Conservation (phyloP, 1,140 invertebrate species). For the Aphidius gifuensis region DNA sequence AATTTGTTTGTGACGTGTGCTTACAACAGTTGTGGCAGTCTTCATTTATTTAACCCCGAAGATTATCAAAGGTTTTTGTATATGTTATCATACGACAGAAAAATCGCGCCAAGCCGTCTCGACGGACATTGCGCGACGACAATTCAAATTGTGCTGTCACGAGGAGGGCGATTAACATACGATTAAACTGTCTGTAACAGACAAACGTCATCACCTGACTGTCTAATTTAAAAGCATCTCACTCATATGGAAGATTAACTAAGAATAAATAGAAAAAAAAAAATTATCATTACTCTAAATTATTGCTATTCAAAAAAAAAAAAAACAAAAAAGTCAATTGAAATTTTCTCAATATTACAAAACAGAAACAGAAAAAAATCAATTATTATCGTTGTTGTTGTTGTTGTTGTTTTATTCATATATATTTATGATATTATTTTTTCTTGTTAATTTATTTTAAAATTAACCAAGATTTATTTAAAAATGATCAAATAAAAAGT, state of each 20-base stretch:
- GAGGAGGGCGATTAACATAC: conserved; percentile 6
- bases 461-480: conserved; percentile 14
- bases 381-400: neutral
- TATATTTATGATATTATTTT: neutral
- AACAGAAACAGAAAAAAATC: no score
- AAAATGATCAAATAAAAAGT: conserved; percentile 41
- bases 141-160: conserved; percentile 11
- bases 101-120: conserved; percentile 12
- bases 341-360: neutral
- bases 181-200: conserved; percentile 15
- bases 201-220: conserved; percentile 5
- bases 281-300: neutral
- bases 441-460: neutral
- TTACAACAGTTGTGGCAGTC: neutral
- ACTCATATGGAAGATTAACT: neutral
- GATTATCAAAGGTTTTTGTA: conserved; percentile 1
- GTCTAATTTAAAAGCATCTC: neutral
- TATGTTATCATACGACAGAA: conserved; percentile 2
- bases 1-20: conserved; percentile 12
- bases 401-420: no score
- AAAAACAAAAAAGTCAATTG: neutral
- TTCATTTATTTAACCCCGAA: neutral
- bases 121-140: conserved; percentile 2
- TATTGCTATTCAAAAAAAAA: neutral
- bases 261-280: neutral